Percentiles rank a stretch among this genome's conserved stretches.
Evolutionary conservation across 2,113 vertebrate genomes (phyloP).

Genomic region (Gymnorhina tibicen): DNA sequence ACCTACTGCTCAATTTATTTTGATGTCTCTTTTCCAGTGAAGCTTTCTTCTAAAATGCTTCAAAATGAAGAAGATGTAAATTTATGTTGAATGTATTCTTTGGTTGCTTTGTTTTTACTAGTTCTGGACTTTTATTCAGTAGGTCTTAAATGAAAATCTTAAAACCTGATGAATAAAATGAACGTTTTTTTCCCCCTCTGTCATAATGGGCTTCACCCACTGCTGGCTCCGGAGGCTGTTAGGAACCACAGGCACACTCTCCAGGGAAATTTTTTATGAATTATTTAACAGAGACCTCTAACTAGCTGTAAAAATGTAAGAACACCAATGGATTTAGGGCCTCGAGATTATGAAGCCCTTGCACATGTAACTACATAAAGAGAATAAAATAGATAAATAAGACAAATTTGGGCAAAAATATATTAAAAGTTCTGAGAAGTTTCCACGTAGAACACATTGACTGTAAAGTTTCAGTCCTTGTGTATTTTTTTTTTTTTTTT

Average conservation of each 20-base stretch:
- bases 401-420: not conserved
- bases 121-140: not conserved
- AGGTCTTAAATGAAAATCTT: not conserved
- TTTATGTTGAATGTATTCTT: not conserved
- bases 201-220: not conserved
- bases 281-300: not conserved
- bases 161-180: not conserved
- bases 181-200: not conserved
- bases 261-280: not conserved
- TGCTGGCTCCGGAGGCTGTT: not conserved
- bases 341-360: rapidly evolving
- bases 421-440: not conserved
- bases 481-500: not conserved
- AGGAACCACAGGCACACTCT: not conserved
- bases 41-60: not conserved
- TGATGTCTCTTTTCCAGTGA: not conserved
- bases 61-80: not conserved
- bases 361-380: not conserved
- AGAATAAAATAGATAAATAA: not conserved
- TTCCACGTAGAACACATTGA: not conserved
- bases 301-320: not conserved
- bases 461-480: not conserved
- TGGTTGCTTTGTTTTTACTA: not conserved
- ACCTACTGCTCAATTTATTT: not conserved
- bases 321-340: not conserved